A percentile compares a stretch with the other conserved stretches of the same genome.
Conservation (phyloP, 2,888 invertebrate species). For the Lymantria monacha region DNA sequence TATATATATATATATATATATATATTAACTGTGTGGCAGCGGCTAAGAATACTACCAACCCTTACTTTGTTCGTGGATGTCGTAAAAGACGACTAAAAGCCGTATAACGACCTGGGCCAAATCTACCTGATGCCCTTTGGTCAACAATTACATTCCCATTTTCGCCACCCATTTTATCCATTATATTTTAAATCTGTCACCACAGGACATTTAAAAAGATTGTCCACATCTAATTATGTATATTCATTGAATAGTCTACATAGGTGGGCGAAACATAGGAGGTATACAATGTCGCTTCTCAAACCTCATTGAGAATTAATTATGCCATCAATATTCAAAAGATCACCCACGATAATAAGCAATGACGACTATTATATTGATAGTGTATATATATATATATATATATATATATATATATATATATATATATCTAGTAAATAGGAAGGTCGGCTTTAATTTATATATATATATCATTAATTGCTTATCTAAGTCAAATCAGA, state of each 20-base stretch:
- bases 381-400: background rate
- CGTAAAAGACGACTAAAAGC: too few relatives aligned
- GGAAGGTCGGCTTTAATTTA: background rate
- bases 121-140: too few relatives aligned
- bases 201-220: too few relatives aligned
- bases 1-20: too few relatives aligned
- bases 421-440: background rate
- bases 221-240: background rate
- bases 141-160: too few relatives aligned
- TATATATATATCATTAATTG: background rate
- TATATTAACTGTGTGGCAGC: too few relatives aligned
- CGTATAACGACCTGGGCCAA: too few relatives aligned
- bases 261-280: slow-evolving; percentile 27
- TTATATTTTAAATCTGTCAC: too few relatives aligned
- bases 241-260: slow-evolving; percentile 10
- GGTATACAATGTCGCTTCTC: slow-evolving; percentile 19
- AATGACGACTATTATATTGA: slow-evolving; percentile 1
- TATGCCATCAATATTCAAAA: slow-evolving; percentile 41
- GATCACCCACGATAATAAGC: slow-evolving; percentile 5
- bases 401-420: background rate
- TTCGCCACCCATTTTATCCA: too few relatives aligned
- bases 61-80: too few relatives aligned
- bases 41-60: too few relatives aligned
- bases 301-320: slow-evolving; percentile 28
- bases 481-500: background rate